phyloP scores from a whole-genome alignment of 2,797 vertebrate genomes.

The Anolis apletophallus region DNA sequence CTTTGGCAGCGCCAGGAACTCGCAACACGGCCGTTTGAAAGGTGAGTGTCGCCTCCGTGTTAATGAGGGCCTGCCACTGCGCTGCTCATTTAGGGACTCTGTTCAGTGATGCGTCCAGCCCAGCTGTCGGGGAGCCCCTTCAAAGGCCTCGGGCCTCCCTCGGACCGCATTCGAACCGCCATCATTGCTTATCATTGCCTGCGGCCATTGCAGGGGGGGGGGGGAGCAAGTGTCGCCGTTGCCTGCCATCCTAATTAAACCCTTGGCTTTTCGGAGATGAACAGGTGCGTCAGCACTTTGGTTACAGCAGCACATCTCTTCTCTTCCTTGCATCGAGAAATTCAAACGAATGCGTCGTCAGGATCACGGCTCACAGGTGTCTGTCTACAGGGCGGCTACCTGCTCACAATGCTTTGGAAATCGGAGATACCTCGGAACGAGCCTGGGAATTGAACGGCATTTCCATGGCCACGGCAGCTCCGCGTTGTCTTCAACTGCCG shows the following conservation, averaged over 20 bases:
- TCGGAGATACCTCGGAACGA: background rate
- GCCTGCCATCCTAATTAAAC: background rate
- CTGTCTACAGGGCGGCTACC: no score
- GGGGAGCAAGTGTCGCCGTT: fast-evolving
- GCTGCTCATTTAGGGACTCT: background rate
- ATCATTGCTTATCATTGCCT: background rate
- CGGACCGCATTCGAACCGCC: background rate
- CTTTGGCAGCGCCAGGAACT: conserved; percentile 22
- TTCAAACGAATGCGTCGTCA: background rate
- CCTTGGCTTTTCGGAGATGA: background rate
- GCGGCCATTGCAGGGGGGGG: background rate
- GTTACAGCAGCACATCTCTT: background rate
- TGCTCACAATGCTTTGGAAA: no score
- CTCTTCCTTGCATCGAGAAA: background rate
- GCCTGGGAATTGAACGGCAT: no score
- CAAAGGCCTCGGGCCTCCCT: background rate
- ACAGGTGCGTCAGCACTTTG: background rate
- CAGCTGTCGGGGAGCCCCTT: background rate
- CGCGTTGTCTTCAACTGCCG: no score
- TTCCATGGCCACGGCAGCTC: no score
- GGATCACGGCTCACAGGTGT: background rate
- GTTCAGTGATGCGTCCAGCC: background rate
- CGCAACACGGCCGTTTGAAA: conserved; percentile 5
- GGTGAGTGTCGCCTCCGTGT: background rate
- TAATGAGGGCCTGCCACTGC: background rate